A percentile compares a stretch with the other conserved stretches of the same genome.
Evolutionary conservation across 2,888 invertebrate species (phyloP).

Genomic region (Perdita meconis): DNA sequence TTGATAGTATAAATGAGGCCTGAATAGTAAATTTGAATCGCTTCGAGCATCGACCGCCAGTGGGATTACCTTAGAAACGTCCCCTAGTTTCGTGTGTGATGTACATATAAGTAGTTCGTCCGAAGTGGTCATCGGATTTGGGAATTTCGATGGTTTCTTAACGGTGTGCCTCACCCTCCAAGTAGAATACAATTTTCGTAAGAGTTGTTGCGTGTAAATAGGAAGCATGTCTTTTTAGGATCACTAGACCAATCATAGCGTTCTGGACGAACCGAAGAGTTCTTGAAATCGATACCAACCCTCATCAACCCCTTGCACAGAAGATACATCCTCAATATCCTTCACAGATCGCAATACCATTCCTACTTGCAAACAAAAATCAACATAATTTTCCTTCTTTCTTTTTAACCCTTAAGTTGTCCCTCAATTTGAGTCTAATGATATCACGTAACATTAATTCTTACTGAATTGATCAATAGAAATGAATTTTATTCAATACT

Average conservation of each 20-base stretch:
- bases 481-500: too few relatives aligned
- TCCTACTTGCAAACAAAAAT: too few relatives aligned
- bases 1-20: too few relatives aligned
- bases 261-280: background rate
- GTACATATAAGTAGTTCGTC: constrained; percentile 4
- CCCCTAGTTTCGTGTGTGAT: constrained; percentile 7
- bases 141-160: background rate
- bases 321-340: too few relatives aligned
- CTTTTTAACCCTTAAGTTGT: too few relatives aligned
- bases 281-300: background rate
- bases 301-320: background rate
- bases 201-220: constrained; percentile 5
- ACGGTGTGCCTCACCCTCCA: background rate
- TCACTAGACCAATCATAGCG: background rate
- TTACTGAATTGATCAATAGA: too few relatives aligned
- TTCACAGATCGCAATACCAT: too few relatives aligned
- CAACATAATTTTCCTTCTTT: too few relatives aligned
- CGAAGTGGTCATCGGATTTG: constrained; percentile 2
- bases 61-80: constrained; percentile 8
- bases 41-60: constrained; percentile 23
- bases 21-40: background rate
- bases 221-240: constrained; percentile 26
- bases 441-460: too few relatives aligned
- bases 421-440: too few relatives aligned
- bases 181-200: constrained; percentile 3